Percentiles rank a stretch among this genome's conserved stretches.
phyloP scores from a whole-genome alignment of 2,113 vertebrate species.

The Albula goreensis region DNA sequence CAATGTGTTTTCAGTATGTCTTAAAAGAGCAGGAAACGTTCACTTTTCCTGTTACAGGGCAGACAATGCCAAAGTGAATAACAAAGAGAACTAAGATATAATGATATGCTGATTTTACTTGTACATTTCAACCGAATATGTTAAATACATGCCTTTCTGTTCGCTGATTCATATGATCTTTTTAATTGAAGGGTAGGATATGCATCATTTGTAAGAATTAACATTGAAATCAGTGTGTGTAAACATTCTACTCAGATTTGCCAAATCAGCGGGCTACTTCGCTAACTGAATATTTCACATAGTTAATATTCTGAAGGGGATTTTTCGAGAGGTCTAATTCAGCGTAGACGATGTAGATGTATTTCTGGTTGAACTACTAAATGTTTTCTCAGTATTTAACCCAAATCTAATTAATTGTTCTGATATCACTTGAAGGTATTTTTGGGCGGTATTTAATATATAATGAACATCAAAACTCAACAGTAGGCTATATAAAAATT shows the following conservation, averaged over 20 bases:
- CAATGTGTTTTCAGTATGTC: conserved; percentile 8
- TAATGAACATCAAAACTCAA: background rate
- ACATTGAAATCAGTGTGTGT: background rate
- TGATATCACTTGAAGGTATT: background rate
- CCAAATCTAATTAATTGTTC: no score
- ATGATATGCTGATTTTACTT: background rate
- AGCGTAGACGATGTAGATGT: background rate
- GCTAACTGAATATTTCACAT: background rate
- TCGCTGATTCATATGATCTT: background rate
- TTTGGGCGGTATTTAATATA: background rate
- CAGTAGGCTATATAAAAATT: background rate
- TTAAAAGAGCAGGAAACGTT: background rate
- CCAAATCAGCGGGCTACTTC: background rate
- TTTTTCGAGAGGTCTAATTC: background rate
- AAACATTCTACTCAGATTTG: background rate
- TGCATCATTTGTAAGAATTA: background rate
- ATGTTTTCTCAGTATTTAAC: no score
- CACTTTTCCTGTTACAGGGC: background rate
- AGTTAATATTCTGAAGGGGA: background rate
- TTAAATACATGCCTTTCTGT: background rate
- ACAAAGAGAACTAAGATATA: conserved; percentile 11
- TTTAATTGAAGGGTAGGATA: background rate
- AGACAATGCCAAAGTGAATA: conserved; percentile 3
- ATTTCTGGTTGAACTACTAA: no score
- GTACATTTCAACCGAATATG: background rate